Base-by-base conservation (phyloP, 2,113 vertebrate species). In the Mobula birostris region DNA sequence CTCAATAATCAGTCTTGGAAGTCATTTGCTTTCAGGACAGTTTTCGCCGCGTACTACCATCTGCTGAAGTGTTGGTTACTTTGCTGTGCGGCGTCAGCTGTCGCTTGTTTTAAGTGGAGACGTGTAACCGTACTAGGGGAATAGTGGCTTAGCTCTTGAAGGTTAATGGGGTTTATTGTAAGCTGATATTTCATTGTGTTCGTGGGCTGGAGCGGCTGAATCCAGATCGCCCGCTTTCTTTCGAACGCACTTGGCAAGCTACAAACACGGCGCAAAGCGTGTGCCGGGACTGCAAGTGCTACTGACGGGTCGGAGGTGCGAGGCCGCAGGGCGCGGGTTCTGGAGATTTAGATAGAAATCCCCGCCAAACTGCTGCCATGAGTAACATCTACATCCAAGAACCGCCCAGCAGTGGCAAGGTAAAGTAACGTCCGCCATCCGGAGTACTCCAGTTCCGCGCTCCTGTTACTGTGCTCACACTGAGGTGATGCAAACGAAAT, bases 301-400 rank as follows among this genome's bases (percentile, higher is more conserved):
- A 48, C 36, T 56, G 32, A 48, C 12, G 83, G 48, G 48, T 48
- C 48, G 15, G 5, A 12, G 17, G 91, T 72, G n/a, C 21, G 9
- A 19, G 24, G 21, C 27, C 21, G 94, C 29, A 36, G 48, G 9
- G n/a, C 77, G 77, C 56, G 36, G n/a, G 15, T 0, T 91, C 0
- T 0, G 15, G 14, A 0, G 1, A 0, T 4, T 70, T 80, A 24
- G 29, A 15, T 0, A 0, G 0, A 7, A 0, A 61, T 0, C 0
- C 1, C 0, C 32, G 2, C 19, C 0, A 0, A 5, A 66, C 80
- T 17, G 94, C 80, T 24, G 94, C 94, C n/a, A 99, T 99, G 99
- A 99, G 99, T 87, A 99, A 99, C 94, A 99, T 99, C 95, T 99
- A 99, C 95, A 99, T 99, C 90, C 98, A 99, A 95, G 98, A 99